Evolutionary conservation across 1,140 invertebrate species (phyloP), one percentile per base, ranked within the genome.

Genomic region (Parapsyche elsis): DNA sequence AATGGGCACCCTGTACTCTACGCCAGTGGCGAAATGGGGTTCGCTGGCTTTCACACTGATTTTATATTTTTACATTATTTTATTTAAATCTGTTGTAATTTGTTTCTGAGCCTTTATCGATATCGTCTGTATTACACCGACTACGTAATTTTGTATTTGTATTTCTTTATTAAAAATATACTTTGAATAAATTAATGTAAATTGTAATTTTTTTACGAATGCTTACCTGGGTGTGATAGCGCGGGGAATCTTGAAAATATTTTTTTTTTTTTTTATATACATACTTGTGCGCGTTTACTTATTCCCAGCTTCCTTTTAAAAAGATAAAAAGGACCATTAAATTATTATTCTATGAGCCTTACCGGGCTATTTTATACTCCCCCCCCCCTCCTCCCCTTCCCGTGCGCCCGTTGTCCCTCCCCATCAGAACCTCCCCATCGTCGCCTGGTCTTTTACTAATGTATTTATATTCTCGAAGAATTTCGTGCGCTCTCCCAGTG

Each of bases 271-370:
- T 53, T 53, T 12, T n/a, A 24, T 9, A 23, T 30, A 30, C 26
- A 26, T n/a, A 16, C 70, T 71, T 26, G 70, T 10, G 12, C n/a
- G 26, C 12, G 10, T 26, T 45, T 71, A 71, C 38, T 38, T 71
- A 23, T 71, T 53, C 49, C 16, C 49, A 10, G 49, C 49, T 53
- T 53, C 49, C 12, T 53, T 71, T 71, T 71, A 9, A 4, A 38
- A 21, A 75, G 46, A 75, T 75, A 75, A 75, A 75, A 75, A 30
- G 19, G 19, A 26, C 73, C 53, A 75, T 75, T 75, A 75, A 75
- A 75, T 75, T 75, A 75, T 75, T 75, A 75, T 75, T 75, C 73
- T 49, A 57, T 23, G 73, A 75, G 73, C 73, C 53, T 75, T 75
- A 75, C 73, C 49, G 53, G 73, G 73, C 46, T 75, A 75, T 75